Percentiles rank a stretch among this genome's conserved stretches.
Evolutionary conservation across 1,140 invertebrate species (phyloP).

Genomic region (Aleiodes sp.): DNA sequence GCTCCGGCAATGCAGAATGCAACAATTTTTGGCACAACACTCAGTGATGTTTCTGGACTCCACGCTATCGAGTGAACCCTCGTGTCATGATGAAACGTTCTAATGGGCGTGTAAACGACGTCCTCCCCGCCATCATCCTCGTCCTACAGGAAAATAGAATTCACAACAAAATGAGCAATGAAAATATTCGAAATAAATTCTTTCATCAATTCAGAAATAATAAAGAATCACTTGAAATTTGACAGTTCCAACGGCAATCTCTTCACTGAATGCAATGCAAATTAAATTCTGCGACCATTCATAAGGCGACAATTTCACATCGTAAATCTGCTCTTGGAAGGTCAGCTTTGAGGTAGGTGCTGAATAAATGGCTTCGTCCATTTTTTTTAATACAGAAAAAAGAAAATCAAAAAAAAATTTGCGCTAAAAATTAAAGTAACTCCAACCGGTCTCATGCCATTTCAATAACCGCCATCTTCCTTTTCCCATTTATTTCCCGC

Average conservation of each 20-base stretch:
- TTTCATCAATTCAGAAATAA: not conserved
- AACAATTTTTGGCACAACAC: slow-evolving; percentile 69
- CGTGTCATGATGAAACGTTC: slow-evolving; percentile 65
- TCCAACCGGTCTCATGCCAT: not conserved
- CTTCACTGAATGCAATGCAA: slow-evolving; percentile 61
- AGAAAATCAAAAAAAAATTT: not conserved
- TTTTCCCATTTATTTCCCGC: not conserved
- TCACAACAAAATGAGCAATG: not conserved
- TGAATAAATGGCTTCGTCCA: slow-evolving; percentile 58
- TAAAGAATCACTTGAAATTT: slow-evolving; percentile 63
- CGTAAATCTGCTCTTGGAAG: slow-evolving; percentile 60
- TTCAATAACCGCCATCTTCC: not conserved
- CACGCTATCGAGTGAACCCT: slow-evolving; percentile 68
- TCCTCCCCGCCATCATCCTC: slow-evolving; percentile 60
- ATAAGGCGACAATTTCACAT: slow-evolving; percentile 65
- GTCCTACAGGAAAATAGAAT: slow-evolving; percentile 46
- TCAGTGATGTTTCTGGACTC: slow-evolving; percentile 73
- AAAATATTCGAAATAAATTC: slow-evolving; percentile 22
- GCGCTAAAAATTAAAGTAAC: not conserved
- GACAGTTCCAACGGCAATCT: slow-evolving; percentile 60
- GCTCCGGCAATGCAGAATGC: slow-evolving; percentile 68
- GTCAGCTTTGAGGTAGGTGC: slow-evolving; percentile 55
- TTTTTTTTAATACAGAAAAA: slow-evolving; percentile 35
- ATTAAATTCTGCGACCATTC: slow-evolving; percentile 67
- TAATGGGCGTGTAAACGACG: slow-evolving; percentile 53